These are phyloP conservation scores for Radopholus similis DNA, from an alignment of 1,140 invertebrate species.

Conservation along the genomic window DNA sequence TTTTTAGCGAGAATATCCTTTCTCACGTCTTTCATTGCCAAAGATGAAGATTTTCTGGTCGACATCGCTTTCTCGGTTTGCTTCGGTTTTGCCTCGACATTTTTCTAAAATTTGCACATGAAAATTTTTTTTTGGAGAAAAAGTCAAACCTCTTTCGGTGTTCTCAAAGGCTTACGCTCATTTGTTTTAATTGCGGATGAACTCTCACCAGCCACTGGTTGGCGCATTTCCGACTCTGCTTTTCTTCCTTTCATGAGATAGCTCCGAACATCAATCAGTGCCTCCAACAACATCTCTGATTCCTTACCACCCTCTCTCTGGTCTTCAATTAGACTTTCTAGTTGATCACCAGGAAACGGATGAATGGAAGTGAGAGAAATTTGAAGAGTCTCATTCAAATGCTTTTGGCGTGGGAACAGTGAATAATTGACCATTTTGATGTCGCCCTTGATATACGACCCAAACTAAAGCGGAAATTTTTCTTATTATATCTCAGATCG, in stretches of 20 bases:
- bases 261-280: neutral
- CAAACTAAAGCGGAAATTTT: neutral
- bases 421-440: conserved; percentile 6
- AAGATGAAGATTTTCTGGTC: too few relatives aligned
- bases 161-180: neutral
- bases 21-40: too few relatives aligned
- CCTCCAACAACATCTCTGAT: conserved; percentile 8
- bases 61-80: neutral
- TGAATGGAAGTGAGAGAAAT: neutral
- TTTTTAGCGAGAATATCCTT: too few relatives aligned
- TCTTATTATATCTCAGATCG: neutral
- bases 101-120: too few relatives aligned
- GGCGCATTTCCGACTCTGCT: neutral
- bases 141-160: too few relatives aligned
- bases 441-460: neutral
- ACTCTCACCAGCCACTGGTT: neutral
- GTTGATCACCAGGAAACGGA: conserved; percentile 8
- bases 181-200: neutral
- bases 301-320: neutral
- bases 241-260: neutral
- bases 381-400: conserved; percentile 3
- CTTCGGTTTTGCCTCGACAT: neutral
- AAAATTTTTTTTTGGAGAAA: too few relatives aligned
- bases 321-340: conserved; percentile 25
- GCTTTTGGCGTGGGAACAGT: conserved; percentile 8